Base-by-base conservation (phyloP, 2,797 vertebrate genomes). In the Cryptoblepharus egeriae region DNA sequence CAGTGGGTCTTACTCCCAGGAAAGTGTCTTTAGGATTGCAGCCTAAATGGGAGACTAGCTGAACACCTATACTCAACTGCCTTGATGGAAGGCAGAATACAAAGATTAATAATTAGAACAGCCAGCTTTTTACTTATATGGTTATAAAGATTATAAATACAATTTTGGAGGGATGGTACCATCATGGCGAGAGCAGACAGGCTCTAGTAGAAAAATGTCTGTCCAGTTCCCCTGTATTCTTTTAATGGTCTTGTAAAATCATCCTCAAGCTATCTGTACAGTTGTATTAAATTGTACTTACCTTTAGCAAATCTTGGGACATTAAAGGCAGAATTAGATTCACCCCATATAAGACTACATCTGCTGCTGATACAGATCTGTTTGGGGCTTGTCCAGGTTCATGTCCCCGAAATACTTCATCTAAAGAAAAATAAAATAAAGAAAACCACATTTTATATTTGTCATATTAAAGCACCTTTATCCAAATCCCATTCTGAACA, bases 281-380 rank as follows among this genome's bases (percentile, higher is more conserved):
- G 13, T 7, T 68, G 32, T 64, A 30, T 78, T 60, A 52, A 42
- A n/a, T 18, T 35, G 4, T n/a, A 81, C 86, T 94, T 93, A 99
- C 99, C 96, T 99, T 99, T 84, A 99, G 94, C 88, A 99, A 96
- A 93, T 99, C 98, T 94, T 99, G 98, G 90, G 98, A 99, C 98
- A 99, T 99, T 88, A 99, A 96, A 2, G 99, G 99, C 82, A 99
- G 95, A 80, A 99, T 98, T 39, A 99, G 97, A 92, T 99, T 99
- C 88, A 99, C 98, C 5, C 99, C 99, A 45, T 98, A 99, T 42
- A 99, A 97, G 83, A 99, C 99, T 60, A 99, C 99, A 79, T 99
- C 99, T 28, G 98, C 98, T 20, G 99, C 98, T 0, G 98, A 99
- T 4, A 99, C 97, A 0, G 97, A 96, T 89, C 98, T 96, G 79